Conservation (phyloP, 2,113 vertebrate genomes). For the Oryctolagus cuniculus region DNA sequence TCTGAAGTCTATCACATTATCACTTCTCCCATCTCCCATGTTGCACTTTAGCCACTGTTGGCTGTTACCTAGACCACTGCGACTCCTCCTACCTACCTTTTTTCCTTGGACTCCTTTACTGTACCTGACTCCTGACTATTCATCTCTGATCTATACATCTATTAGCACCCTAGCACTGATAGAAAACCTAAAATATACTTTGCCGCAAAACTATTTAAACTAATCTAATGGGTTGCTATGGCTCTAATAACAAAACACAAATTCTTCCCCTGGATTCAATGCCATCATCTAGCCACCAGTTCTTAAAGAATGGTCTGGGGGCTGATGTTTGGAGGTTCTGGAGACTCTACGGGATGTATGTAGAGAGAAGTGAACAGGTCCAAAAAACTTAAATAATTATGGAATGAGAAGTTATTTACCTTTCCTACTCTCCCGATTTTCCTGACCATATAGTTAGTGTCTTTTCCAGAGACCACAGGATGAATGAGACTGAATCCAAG, state of each 20-base stretch:
- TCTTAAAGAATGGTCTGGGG: not conserved
- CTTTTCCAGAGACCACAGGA: not conserved
- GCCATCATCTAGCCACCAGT: not conserved
- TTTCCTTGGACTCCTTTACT: not conserved
- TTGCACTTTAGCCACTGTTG: not conserved
- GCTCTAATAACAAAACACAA: conserved; percentile 42
- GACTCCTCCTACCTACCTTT: not conserved
- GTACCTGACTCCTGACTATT: not conserved
- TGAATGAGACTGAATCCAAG: not conserved
- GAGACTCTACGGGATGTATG: not conserved
- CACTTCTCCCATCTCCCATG: not conserved
- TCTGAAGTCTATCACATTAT: not conserved
- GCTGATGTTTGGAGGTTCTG: not conserved
- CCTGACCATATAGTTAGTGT: not conserved
- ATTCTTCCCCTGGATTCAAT: conserved; percentile 38
- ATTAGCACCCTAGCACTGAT: not conserved
- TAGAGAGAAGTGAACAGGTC: not conserved
- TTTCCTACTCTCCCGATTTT: not conserved
- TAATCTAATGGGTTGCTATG: not conserved
- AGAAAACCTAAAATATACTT: conserved; percentile 38
- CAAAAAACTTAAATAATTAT: not conserved
- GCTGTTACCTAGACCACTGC: not conserved
- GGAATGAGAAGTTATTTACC: not conserved
- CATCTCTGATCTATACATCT: not conserved
- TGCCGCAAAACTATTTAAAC: not conserved